A percentile compares a stretch with the other conserved stretches of the same genome.
Evolutionary conservation across 1,140 invertebrate species (phyloP).

Genomic region (Eciton burchellii): DNA sequence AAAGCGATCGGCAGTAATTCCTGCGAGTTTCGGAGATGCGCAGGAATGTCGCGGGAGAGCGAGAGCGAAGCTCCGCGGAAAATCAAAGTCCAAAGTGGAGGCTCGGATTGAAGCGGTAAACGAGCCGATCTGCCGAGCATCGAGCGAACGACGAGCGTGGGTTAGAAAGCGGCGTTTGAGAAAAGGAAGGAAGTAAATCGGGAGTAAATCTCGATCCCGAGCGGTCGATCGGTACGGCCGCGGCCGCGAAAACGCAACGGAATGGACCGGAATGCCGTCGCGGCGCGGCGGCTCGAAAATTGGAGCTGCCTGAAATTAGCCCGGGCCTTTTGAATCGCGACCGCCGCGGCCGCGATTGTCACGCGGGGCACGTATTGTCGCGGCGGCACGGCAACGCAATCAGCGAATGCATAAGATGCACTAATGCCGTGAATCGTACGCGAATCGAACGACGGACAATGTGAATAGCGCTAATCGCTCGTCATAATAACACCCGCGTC

Average conservation of each 20-base stretch:
- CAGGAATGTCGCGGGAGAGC: too few relatives aligned
- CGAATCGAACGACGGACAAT: conserved; percentile 46
- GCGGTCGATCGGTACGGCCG: too few relatives aligned
- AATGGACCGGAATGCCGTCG: neutral
- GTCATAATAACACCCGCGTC: conserved; percentile 72
- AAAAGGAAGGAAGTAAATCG: too few relatives aligned
- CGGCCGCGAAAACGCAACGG: too few relatives aligned
- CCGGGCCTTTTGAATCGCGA: neutral
- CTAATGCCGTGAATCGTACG: conserved; percentile 55
- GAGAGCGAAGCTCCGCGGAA: too few relatives aligned
- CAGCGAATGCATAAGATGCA: conserved; percentile 69
- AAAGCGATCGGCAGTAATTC: neutral
- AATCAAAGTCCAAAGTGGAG: too few relatives aligned
- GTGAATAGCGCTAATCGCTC: conserved; percentile 64
- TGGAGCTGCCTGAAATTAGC: neutral
- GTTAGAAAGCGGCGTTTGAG: too few relatives aligned
- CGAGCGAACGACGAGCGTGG: too few relatives aligned
- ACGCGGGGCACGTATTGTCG: conserved; percentile 23
- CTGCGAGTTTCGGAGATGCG: neutral
- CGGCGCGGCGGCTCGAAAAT: conserved; percentile 7
- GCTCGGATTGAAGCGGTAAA: too few relatives aligned
- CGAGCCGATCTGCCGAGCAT: too few relatives aligned
- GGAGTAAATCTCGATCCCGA: too few relatives aligned
- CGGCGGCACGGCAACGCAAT: conserved; percentile 64
- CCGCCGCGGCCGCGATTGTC: neutral